Percentiles rank a stretch among this genome's conserved stretches.
Evolutionary conservation across 2,888 invertebrate genomes (phyloP).

Genomic region (Halictus ligatus): DNA sequence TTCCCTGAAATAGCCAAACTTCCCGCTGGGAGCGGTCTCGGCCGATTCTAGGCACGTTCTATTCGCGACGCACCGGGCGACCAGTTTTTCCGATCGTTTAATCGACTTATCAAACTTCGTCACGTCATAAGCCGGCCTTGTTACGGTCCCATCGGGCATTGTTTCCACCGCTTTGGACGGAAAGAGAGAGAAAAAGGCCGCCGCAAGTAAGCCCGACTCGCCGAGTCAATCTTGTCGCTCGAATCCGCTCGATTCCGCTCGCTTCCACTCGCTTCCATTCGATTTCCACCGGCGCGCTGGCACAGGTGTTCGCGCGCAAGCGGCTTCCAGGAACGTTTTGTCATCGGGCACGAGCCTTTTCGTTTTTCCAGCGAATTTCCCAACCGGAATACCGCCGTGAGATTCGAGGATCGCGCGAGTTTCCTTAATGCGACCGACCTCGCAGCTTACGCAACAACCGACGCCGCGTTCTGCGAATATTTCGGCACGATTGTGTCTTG

Average conservation of each 20-base stretch:
- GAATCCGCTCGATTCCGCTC: slow-evolving; percentile 21
- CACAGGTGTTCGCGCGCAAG: slow-evolving; percentile 56
- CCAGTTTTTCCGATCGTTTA: slow-evolving; percentile 39
- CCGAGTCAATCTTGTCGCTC: not conserved
- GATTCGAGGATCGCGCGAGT: slow-evolving; percentile 53
- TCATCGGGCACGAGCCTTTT: slow-evolving; percentile 67
- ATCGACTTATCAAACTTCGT: slow-evolving; percentile 57
- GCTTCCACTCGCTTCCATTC: slow-evolving; percentile 2
- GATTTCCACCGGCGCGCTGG: not conserved
- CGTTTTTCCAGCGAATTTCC: slow-evolving; percentile 68
- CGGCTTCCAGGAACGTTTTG: slow-evolving; percentile 70
- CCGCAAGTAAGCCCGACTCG: not conserved
- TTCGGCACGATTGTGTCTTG: slow-evolving; percentile 36
- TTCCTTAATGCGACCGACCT: slow-evolving; percentile 46
- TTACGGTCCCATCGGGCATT: slow-evolving; percentile 42
- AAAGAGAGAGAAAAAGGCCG: slow-evolving; percentile 7
- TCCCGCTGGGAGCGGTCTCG: slow-evolving; percentile 41
- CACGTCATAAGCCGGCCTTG: slow-evolving; percentile 50
- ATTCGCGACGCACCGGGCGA: slow-evolving; percentile 25
- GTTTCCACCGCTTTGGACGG: not conserved
- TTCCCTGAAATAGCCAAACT: slow-evolving; percentile 27
- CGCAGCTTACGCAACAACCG: slow-evolving; percentile 29
- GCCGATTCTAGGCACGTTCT: slow-evolving; percentile 42
- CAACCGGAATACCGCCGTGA: slow-evolving; percentile 58
- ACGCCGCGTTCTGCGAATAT: slow-evolving; percentile 43